phyloP scores from a whole-genome alignment of 2,888 invertebrate genomes.

The Coecobrya sp. region DNA sequence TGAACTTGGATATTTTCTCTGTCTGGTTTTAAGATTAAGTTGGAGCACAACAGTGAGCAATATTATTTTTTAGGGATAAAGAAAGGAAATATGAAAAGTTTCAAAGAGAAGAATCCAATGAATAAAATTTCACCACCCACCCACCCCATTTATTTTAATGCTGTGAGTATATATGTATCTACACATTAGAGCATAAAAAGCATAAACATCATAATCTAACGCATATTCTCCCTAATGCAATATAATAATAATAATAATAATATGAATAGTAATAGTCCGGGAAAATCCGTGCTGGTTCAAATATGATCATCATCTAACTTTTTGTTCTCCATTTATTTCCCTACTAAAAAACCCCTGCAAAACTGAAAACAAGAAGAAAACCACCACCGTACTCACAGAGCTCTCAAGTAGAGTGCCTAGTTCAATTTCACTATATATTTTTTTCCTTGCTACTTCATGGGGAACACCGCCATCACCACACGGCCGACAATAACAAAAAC shows the following conservation, averaged over 20 bases:
- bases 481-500: too few relatives aligned
- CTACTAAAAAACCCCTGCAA: neutral
- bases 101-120: conserved; percentile 7
- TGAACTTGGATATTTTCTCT: neutral
- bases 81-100: conserved; percentile 22
- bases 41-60: neutral
- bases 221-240: neutral
- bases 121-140: conserved; percentile 19
- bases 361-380: neutral
- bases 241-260: neutral
- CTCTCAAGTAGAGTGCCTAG: neutral
- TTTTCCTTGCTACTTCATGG: neutral
- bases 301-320: neutral
- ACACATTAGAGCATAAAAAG: neutral
- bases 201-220: neutral
- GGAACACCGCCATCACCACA: too few relatives aligned
- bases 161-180: neutral
- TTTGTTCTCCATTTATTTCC: neutral
- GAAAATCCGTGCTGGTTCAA: conserved; percentile 12
- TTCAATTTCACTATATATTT: conserved; percentile 10
- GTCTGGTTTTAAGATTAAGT: neutral
- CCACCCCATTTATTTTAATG: conserved; percentile 16
- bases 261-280: neutral
- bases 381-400: neutral
- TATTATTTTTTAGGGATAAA: neutral